Evolutionary conservation across 2,113 vertebrate genomes (phyloP).

Genomic region (Pimephales promelas): DNA sequence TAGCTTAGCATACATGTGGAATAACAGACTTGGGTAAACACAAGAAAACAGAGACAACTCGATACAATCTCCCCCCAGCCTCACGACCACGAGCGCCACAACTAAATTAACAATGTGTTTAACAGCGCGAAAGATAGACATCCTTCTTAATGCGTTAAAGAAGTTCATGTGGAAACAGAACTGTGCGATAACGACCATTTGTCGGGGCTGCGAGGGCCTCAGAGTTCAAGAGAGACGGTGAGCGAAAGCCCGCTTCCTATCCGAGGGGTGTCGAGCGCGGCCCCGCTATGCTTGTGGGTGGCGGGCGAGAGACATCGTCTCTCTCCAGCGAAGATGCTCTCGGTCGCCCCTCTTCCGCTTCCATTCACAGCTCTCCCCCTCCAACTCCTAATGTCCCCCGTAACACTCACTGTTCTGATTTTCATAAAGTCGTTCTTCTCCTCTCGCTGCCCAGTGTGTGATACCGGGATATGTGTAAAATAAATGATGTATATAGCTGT

Average conservation of each 20-base stretch:
- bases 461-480: slow-evolving; percentile 99
- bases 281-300: slow-evolving; percentile 47
- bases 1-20: not conserved
- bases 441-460: slow-evolving; percentile 90
- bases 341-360: slow-evolving; percentile 43
- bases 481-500: slow-evolving; percentile 99
- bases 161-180: slow-evolving; percentile 2
- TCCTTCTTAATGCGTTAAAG: slow-evolving; percentile 3
- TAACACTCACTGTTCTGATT: slow-evolving; percentile 73
- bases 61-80: not conserved
- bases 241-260: slow-evolving; percentile 31
- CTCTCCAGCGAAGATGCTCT: slow-evolving; percentile 40
- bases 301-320: slow-evolving; percentile 9
- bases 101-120: slow-evolving; percentile 18
- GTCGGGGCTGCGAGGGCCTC: slow-evolving; percentile 27
- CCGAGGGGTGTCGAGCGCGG: slow-evolving; percentile 49
- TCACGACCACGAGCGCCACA: not conserved
- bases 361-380: slow-evolving; percentile 55
- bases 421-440: slow-evolving; percentile 82
- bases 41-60: not conserved
- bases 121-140: not conserved
- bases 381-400: slow-evolving; percentile 59
- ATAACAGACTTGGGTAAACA: not conserved
- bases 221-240: slow-evolving; percentile 46
- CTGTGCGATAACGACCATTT: slow-evolving; percentile 24